phyloP scores from a whole-genome alignment of 2,113 vertebrate species.

The Coptodon rendalli region DNA sequence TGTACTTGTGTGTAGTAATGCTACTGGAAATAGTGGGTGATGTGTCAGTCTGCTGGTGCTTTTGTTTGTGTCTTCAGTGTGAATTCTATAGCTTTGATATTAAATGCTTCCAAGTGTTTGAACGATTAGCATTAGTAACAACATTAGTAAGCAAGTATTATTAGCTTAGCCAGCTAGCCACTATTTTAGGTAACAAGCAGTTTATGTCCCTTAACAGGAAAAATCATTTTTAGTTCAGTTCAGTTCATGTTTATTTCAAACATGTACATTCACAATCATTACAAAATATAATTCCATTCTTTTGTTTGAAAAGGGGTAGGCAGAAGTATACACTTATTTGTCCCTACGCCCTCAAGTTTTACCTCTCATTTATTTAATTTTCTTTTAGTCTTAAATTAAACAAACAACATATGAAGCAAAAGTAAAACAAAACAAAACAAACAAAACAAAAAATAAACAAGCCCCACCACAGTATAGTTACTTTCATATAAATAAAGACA shows the following conservation, averaged over 20 bases:
- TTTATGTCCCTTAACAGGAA: neutral
- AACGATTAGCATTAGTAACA: neutral
- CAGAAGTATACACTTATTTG: neutral
- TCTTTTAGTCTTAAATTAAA: neutral
- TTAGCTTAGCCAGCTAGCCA: neutral
- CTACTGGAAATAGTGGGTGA: neutral
- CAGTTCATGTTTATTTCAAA: neutral
- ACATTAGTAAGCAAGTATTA: neutral
- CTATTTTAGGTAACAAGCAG: neutral
- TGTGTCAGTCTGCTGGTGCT: neutral
- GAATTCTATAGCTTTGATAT: neutral
- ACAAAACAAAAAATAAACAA: neutral
- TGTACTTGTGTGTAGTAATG: neutral
- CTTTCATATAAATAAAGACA: neutral
- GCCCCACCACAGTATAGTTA: neutral
- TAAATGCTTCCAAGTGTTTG: neutral
- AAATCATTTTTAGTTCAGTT: neutral
- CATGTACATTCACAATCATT: neutral
- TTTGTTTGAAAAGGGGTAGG: neutral
- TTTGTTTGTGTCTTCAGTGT: neutral
- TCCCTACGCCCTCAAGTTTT: neutral
- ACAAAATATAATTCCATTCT: neutral
- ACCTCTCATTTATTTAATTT: neutral
- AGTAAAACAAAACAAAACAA: neutral
- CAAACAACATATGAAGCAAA: neutral